A percentile compares a stretch with the other conserved stretches of the same genome.
Conservation (phyloP, 2,888 invertebrate genomes). For the Netelia fuscicornis region DNA sequence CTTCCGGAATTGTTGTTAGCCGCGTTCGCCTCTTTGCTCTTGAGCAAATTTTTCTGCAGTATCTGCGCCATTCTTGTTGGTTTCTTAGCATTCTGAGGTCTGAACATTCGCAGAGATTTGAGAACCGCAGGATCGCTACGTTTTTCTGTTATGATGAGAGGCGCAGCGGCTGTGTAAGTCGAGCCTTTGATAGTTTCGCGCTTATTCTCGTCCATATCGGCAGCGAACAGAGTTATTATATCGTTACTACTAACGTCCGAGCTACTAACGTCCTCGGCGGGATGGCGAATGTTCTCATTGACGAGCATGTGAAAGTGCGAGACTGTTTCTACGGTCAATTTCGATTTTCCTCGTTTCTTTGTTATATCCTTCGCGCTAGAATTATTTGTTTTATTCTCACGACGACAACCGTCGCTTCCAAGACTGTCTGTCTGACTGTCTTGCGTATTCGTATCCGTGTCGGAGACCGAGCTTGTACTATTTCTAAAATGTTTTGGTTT, state of each 20-base stretch:
- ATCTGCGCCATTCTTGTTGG: constrained; percentile 76
- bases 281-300: constrained; percentile 79
- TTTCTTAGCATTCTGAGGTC: constrained; percentile 82
- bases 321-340: constrained; percentile 83
- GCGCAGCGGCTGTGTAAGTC: constrained; percentile 81
- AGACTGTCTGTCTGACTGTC: constrained; percentile 85
- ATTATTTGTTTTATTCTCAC: constrained; percentile 74
- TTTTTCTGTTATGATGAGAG: constrained; percentile 82
- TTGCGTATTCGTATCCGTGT: constrained; percentile 85
- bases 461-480: constrained; percentile 79
- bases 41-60: constrained; percentile 77
- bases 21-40: constrained; percentile 67
- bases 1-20: constrained; percentile 67
- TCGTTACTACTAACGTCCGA: constrained; percentile 82
- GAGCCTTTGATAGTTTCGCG: constrained; percentile 83
- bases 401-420: constrained; percentile 84
- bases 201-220: constrained; percentile 83
- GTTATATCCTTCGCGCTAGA: constrained; percentile 85
- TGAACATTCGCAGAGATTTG: constrained; percentile 86
- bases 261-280: constrained; percentile 76
- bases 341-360: constrained; percentile 85
- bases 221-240: constrained; percentile 82
- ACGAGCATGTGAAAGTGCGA: constrained; percentile 82
- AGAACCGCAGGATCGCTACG: constrained; percentile 86
- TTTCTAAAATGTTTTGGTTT: constrained; percentile 79